phyloP scores from a whole-genome alignment of 1,140 invertebrate genomes.

The Choristoneura fumiferana region DNA sequence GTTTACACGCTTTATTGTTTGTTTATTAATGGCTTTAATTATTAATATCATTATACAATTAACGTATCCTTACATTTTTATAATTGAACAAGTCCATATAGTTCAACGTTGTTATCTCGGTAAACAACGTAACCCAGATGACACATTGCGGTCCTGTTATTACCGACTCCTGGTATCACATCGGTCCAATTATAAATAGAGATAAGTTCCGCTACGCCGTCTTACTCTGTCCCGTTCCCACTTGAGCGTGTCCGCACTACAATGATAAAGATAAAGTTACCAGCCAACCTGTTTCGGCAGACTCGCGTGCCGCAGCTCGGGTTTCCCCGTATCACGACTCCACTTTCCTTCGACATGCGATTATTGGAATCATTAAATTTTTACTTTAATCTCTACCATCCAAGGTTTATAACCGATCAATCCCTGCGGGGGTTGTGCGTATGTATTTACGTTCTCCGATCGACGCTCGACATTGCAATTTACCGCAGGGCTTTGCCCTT shows the following conservation, averaged over 20 bases:
- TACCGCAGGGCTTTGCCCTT: not conserved
- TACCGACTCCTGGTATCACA: conserved; percentile 31
- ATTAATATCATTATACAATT: not conserved
- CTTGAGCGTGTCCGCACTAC: conserved; percentile 5
- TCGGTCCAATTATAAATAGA: conserved; percentile 58
- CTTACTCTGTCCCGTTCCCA: conserved; percentile 26
- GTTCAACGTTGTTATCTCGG: not conserved
- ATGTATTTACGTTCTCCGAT: not conserved
- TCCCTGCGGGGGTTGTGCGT: not conserved
- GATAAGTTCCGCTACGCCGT: conserved; percentile 44
- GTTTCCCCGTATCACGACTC: conserved; percentile 39
- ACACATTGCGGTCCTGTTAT: conserved; percentile 37
- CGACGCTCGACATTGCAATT: not conserved
- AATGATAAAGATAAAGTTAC: conserved; percentile 28
- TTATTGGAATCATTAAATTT: not conserved
- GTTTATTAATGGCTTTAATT: not conserved
- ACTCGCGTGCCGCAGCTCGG: conserved; percentile 33
- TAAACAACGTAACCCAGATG: conserved; percentile 32
- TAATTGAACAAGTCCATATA: not conserved
- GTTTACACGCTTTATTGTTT: not conserved
- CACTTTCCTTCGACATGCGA: conserved; percentile 32
- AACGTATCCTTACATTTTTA: not conserved
- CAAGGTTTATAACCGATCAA: not conserved
- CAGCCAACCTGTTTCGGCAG: conserved; percentile 27
- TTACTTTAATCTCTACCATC: not conserved